Evolutionary conservation across 35 echinoderm and acorn worm species (phyloP).

Genomic region (Strongylocentrotus purpuratus): DNA sequence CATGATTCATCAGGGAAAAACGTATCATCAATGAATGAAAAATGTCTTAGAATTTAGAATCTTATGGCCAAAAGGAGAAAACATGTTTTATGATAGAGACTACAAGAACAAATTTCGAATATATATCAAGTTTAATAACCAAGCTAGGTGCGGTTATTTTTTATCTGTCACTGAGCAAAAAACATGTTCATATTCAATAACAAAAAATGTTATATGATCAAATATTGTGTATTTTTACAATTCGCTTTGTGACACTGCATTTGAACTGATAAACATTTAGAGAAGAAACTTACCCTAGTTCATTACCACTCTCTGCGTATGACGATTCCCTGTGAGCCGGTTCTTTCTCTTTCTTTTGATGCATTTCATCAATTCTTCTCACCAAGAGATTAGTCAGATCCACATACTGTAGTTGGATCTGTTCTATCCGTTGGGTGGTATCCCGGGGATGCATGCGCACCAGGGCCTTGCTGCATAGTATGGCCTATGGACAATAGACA

Average conservation of each 20-base stretch:
- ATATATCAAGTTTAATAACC: too few relatives aligned
- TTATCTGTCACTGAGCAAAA: too few relatives aligned
- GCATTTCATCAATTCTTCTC: slow-evolving; percentile 67
- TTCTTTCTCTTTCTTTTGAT: slow-evolving; percentile 32
- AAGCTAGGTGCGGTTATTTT: too few relatives aligned
- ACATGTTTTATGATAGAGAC: too few relatives aligned
- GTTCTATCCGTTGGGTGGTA: slow-evolving; percentile 53
- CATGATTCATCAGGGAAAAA: not conserved
- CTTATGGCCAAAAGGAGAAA: too few relatives aligned
- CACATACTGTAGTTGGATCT: slow-evolving; percentile 64
- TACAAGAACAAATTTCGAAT: too few relatives aligned
- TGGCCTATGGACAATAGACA: slow-evolving; percentile 7
- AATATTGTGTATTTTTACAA: too few relatives aligned
- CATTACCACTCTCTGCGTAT: not conserved
- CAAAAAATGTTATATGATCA: too few relatives aligned
- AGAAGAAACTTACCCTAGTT: not conserved
- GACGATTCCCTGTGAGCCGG: not conserved
- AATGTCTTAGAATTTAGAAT: not conserved
- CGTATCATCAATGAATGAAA: not conserved
- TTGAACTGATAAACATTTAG: not conserved
- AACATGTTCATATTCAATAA: too few relatives aligned
- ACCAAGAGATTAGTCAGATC: slow-evolving; percentile 70
- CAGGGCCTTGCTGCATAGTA: slow-evolving; percentile 51
- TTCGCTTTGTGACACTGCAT: too few relatives aligned
- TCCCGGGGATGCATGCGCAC: slow-evolving; percentile 62